Conservation (phyloP, 2,888 invertebrate genomes). For the Drosophila recens region DNA sequence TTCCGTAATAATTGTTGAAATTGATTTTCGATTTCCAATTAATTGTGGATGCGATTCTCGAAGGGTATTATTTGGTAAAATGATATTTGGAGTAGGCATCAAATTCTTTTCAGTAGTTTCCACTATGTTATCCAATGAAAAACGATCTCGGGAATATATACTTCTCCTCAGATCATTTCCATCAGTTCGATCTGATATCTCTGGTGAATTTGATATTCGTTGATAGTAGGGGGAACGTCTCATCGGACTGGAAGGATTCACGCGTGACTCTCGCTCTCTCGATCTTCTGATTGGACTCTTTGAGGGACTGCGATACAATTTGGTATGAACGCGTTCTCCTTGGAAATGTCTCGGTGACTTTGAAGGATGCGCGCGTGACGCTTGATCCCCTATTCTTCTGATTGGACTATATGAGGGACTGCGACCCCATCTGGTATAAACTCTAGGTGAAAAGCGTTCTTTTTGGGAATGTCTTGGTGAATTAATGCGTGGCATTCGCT, state of each 20-base stretch:
- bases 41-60: neutral
- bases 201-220: neutral
- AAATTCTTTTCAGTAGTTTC: neutral
- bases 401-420: neutral
- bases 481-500: no score
- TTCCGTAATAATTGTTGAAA: slow-evolving; percentile 7
- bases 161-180: neutral
- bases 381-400: neutral
- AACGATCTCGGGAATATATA: neutral
- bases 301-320: no score
- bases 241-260: neutral
- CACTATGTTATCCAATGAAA: neutral
- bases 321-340: no score
- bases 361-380: neutral
- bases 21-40: neutral
- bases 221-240: neutral
- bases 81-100: neutral
- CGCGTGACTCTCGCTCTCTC: no score
- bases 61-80: neutral
- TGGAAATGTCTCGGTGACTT: no score
- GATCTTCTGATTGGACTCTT: no score
- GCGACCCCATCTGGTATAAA: no score
- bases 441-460: no score
- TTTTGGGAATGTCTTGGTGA: no score
- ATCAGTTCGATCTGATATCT: neutral